These are phyloP conservation scores for Onychomys arenicola DNA, from an alignment of 2,797 vertebrate species.

Conservation along the genomic window DNA sequence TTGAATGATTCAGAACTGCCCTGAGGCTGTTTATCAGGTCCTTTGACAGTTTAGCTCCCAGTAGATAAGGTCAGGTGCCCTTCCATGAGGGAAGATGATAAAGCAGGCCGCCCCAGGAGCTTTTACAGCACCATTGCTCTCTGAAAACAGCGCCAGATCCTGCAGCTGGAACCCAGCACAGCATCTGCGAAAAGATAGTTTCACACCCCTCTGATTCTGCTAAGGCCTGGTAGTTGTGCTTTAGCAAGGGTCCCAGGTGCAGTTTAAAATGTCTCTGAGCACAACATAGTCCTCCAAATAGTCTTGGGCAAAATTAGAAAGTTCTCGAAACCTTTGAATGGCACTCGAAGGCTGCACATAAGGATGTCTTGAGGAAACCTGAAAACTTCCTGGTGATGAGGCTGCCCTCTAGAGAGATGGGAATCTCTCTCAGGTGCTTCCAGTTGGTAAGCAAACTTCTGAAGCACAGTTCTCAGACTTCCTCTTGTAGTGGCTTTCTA, in stretches of 20 bases:
- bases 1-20: neutral
- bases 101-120: neutral
- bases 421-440: neutral
- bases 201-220: neutral
- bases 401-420: neutral
- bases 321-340: neutral
- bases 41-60: neutral
- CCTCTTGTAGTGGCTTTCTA: neutral
- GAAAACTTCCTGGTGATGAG: neutral
- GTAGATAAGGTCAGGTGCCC: neutral
- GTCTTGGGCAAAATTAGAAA: neutral
- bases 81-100: slow-evolving; percentile 30
- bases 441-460: neutral
- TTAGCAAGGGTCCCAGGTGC: neutral
- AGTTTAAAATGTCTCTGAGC: slow-evolving; percentile 29
- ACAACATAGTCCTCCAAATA: neutral
- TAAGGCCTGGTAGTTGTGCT: neutral
- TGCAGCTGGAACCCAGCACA: neutral
- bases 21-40: neutral
- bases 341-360: neutral
- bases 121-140: neutral
- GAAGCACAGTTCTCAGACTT: neutral
- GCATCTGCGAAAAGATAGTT: neutral
- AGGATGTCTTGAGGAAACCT: neutral
- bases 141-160: neutral